Evolutionary conservation across 2,797 vertebrate genomes (phyloP), one percentile per base, ranked within the genome.

Genomic region (Coendou prehensilis): DNA sequence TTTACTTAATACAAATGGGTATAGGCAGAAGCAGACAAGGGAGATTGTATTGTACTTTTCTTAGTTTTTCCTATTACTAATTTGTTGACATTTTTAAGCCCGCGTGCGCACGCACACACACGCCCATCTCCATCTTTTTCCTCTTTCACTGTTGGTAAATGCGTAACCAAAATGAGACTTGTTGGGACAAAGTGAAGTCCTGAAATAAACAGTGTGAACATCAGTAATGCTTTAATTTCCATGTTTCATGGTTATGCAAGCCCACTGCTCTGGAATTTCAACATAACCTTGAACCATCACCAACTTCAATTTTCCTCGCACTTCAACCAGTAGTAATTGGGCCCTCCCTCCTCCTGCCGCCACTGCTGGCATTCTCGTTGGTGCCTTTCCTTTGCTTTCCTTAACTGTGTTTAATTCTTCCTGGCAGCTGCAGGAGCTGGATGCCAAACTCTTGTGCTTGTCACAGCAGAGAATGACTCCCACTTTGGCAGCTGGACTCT

Each of bases 241-340:
- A 95, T 96, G 94, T 96, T 97, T 93, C 93, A 56, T 89, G 82
- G 79, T 97, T 97, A 95, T 97, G 98, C 97, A 98, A 98, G 97
- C 73, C 97, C 91, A 89, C 75, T 94, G 93, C 91, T 92, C 93
- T 95, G 94, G 96, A 97, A 97, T 97, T 97, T 97, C 97, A 97
- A 97, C 97, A 97, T 80, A 97, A 97, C 97, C 97, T 98, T 98
- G 97, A 98, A 97, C 94, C 83, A 93, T 96, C 91, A 92, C 93
- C 95, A 96, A 89, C 91, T 96, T 95, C 84, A 94, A 96, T 97
- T 97, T 96, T 84, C 94, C 95, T 98, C 92, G 94, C 95, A 95
- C 96, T 97, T 94, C 91, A 83, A 69, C 95, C 94, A 94, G 86
- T 96, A 97, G 97, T 96, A 97, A 97, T 83, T 95, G 96, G 97